Conservation (phyloP, 2,797 vertebrate genomes). For the Spinus pinus region DNA sequence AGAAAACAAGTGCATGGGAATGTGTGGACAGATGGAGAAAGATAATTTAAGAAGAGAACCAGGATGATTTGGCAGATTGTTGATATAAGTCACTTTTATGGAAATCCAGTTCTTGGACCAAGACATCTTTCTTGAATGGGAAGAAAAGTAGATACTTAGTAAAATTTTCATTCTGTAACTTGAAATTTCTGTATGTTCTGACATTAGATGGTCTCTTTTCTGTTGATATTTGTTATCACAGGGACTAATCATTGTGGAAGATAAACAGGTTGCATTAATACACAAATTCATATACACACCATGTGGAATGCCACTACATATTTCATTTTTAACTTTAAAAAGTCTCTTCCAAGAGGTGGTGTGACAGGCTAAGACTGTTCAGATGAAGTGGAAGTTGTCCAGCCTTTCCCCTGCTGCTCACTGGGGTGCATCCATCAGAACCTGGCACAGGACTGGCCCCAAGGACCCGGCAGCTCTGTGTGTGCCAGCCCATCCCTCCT, state of each 20-base stretch:
- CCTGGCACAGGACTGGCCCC: rapidly evolving
- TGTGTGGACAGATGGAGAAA: not conserved
- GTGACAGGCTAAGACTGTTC: rapidly evolving
- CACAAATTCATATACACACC: not conserved
- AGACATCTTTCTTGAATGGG: not conserved
- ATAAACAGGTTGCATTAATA: not conserved
- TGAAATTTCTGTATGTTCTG: not conserved
- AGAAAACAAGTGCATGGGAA: not conserved
- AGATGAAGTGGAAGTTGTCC: not conserved
- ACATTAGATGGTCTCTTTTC: not conserved
- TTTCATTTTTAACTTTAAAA: not conserved
- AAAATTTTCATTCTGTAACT: not conserved
- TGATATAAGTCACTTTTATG: not conserved
- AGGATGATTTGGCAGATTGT: not conserved
- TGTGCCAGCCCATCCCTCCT: not conserved
- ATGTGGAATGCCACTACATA: not conserved
- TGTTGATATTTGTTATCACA: not conserved
- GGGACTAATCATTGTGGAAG: not conserved
- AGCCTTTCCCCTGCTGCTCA: not conserved
- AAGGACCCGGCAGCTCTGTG: rapidly evolving
- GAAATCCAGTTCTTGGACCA: not conserved
- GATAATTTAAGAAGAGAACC: not conserved
- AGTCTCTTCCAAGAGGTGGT: not conserved
- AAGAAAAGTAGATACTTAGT: not conserved
- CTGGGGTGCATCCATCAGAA: not conserved